Conservation (phyloP, 2,888 invertebrate genomes). For the Julus scanicus region DNA sequence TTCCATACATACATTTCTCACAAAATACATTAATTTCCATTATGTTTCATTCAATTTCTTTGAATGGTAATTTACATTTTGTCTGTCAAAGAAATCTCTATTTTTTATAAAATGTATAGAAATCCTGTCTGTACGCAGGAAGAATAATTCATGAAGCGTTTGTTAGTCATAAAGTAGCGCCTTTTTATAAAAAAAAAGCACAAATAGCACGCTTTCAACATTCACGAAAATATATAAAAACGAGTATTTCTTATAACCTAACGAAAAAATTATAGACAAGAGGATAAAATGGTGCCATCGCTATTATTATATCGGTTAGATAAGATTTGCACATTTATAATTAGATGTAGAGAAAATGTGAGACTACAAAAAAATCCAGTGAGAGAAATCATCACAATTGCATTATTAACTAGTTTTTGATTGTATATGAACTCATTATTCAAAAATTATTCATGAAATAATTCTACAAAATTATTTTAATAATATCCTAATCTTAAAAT, state of each 20-base stretch:
- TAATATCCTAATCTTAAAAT: too few species aligned
- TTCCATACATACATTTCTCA: not conserved
- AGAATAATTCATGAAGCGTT: constrained; percentile 14
- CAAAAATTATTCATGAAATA: too few species aligned
- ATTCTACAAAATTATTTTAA: too few species aligned
- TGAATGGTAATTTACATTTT: constrained; percentile 9
- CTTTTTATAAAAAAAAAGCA: not conserved
- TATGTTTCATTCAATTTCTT: constrained; percentile 34
- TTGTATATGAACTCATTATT: too few species aligned
- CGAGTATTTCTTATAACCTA: not conserved
- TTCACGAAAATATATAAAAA: not conserved
- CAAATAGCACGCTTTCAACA: not conserved
- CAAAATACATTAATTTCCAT: not conserved
- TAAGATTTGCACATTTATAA: not conserved
- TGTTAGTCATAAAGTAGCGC: not conserved
- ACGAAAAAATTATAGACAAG: not conserved
- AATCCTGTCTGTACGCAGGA: not conserved
- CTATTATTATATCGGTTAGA: not conserved
- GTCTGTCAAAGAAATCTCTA: constrained; percentile 19
- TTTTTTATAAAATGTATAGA: not conserved
- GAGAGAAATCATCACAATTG: not conserved
- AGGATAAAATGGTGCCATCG: not conserved
- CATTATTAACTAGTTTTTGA: too few species aligned
- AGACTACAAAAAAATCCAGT: not conserved
- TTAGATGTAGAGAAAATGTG: not conserved